These are phyloP conservation scores for Istiophorus platypterus DNA, from an alignment of 2,113 vertebrate species.

Conservation along the genomic window DNA sequence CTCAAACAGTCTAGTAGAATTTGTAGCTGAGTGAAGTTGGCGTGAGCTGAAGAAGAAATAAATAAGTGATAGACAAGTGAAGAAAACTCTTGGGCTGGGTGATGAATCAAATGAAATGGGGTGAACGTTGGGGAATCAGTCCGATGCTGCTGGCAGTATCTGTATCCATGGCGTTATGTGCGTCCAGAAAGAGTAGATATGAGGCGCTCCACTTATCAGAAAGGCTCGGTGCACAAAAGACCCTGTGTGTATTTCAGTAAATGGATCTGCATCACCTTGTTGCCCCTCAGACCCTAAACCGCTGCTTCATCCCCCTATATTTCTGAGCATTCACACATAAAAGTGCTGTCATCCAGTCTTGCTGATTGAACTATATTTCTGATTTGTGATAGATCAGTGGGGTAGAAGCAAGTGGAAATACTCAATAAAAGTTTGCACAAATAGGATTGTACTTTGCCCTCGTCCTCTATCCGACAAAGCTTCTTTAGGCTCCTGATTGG, in stretches of 20 bases:
- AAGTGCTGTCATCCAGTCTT: not conserved
- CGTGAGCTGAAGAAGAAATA: not conserved
- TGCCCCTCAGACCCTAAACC: conserved; percentile 34
- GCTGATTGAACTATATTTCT: not conserved
- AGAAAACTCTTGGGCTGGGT: not conserved
- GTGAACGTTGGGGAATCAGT: not conserved
- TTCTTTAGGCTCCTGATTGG: not conserved
- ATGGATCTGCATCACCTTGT: conserved; percentile 52
- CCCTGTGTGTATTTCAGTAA: conserved; percentile 49
- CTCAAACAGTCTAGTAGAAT: not conserved
- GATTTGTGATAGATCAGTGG: not conserved
- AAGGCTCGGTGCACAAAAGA: conserved; percentile 52
- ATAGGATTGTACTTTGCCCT: not conserved
- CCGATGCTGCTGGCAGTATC: not conserved
- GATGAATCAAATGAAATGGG: conserved; percentile 5
- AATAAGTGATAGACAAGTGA: not conserved
- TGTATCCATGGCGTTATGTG: conserved; percentile 9
- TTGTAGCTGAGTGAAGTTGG: not conserved
- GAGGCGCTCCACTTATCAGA: conserved; percentile 51
- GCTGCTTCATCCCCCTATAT: not conserved
- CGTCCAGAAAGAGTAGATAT: conserved; percentile 42
- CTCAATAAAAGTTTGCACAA: not conserved
- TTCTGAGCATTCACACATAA: conserved; percentile 15
- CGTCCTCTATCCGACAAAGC: not conserved
- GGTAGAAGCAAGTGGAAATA: conserved; percentile 11